A percentile compares a stretch with the other conserved stretches of the same genome.
These are phyloP conservation scores for Scaeva pyrastri DNA, from an alignment of 2,888 invertebrate species.

Conservation along the genomic window DNA sequence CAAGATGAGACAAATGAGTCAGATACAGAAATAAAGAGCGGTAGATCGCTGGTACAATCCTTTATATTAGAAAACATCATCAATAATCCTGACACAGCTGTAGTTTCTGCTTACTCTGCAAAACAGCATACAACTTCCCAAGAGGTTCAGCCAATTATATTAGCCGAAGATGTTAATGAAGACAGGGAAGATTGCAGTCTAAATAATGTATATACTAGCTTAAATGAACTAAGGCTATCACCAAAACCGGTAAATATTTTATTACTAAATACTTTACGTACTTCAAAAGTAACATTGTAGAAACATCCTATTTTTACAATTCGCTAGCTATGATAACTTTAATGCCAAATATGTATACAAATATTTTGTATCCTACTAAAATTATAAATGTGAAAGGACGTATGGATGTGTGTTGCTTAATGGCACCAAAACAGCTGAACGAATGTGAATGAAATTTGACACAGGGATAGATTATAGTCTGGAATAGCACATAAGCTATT, in stretches of 20 bases:
- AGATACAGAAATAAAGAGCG: constrained; percentile 81
- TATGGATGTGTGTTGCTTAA: no score
- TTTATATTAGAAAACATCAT: constrained; percentile 48
- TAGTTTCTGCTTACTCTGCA: constrained; percentile 27
- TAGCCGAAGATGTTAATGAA: constrained; percentile 63
- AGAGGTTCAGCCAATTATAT: constrained; percentile 74
- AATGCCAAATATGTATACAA: no score
- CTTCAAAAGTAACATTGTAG: no score
- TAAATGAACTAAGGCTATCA: constrained; percentile 81
- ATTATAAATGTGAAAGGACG: no score
- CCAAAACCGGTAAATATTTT: constrained; percentile 81
- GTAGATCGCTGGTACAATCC: constrained; percentile 79
- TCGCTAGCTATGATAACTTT: no score
- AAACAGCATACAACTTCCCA: constrained; percentile 40
- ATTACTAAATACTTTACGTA: no score
- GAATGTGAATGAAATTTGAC: no score
- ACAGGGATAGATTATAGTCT: no score
- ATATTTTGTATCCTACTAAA: no score
- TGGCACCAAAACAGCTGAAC: no score
- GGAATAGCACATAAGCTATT: no score
- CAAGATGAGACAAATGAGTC: constrained; percentile 84
- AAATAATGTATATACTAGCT: constrained; percentile 80
- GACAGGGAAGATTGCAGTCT: constrained; percentile 78
- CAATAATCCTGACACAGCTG: constrained; percentile 32
- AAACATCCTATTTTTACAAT: no score